Percentiles rank a stretch among this genome's conserved stretches.
Evolutionary conservation across 1,140 invertebrate species (phyloP).

Genomic region (Mizuhopecten yessoensis): DNA sequence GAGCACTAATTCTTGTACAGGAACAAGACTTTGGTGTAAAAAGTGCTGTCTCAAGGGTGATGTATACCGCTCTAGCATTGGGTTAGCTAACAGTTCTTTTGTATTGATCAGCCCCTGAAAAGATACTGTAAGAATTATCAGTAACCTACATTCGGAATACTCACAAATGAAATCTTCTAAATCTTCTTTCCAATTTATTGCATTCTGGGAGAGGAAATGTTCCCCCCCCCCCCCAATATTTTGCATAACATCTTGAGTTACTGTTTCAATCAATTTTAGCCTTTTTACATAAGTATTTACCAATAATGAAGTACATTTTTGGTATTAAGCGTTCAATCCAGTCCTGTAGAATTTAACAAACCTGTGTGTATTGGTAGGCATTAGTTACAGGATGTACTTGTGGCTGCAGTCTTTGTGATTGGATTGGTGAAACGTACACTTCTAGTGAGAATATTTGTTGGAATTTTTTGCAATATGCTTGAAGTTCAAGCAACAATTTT

Average conservation of each 20-base stretch:
- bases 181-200: not conserved
- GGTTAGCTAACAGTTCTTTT: not conserved
- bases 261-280: not conserved
- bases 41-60: not conserved
- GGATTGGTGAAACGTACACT: not conserved
- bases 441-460: not conserved
- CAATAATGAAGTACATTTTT: not conserved
- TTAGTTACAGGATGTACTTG: not conserved
- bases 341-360: not conserved
- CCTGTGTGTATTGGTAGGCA: not conserved
- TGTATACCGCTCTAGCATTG: not conserved
- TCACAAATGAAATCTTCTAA: constrained; percentile 20
- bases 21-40: constrained; percentile 38
- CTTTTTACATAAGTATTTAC: not conserved
- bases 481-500: too few species aligned
- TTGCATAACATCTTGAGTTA: not conserved
- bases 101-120: not conserved
- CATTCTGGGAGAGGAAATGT: not conserved
- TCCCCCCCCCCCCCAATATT: not conserved
- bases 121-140: not conserved
- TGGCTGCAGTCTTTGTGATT: not conserved
- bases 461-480: too few species aligned
- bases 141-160: not conserved
- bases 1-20: not conserved
- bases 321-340: not conserved